Evolutionary conservation across 2,797 vertebrate species (phyloP).

Genomic region (Fringilla coelebs): DNA sequence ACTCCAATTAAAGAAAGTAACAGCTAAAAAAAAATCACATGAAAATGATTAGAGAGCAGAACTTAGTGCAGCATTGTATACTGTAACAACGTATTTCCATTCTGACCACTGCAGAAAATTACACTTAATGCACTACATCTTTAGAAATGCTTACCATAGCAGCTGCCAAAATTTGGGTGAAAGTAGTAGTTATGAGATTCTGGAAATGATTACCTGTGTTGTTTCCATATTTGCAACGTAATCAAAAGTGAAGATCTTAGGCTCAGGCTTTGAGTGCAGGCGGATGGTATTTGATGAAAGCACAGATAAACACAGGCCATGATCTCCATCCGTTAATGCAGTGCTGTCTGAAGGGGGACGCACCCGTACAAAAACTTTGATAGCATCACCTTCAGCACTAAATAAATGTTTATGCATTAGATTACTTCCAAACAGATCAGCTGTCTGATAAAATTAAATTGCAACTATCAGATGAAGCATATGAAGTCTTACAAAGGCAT

Average conservation of each 20-base stretch:
- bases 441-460: background rate
- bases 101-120: background rate
- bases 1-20: background rate
- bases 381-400: conserved; percentile 86
- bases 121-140: background rate
- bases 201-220: conserved; percentile 81
- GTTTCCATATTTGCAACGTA: conserved; percentile 89
- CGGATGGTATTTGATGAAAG: conserved; percentile 86
- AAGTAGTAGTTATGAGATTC: background rate
- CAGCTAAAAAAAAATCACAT: background rate
- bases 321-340: conserved; percentile 79
- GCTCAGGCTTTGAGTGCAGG: conserved; percentile 91
- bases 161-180: background rate
- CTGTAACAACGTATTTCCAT: background rate
- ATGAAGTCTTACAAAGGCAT: background rate
- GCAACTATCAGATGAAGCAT: background rate
- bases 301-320: conserved; percentile 84
- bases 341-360: conserved; percentile 83
- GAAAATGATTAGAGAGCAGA: background rate
- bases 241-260: conserved; percentile 91
- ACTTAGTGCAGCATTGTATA: background rate
- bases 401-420: background rate
- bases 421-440: background rate
- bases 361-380: conserved; percentile 93
- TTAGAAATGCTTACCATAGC: background rate